These are phyloP conservation scores for Rhyacichthys aspro DNA, from an alignment of 2,797 vertebrate species.

Conservation along the genomic window DNA sequence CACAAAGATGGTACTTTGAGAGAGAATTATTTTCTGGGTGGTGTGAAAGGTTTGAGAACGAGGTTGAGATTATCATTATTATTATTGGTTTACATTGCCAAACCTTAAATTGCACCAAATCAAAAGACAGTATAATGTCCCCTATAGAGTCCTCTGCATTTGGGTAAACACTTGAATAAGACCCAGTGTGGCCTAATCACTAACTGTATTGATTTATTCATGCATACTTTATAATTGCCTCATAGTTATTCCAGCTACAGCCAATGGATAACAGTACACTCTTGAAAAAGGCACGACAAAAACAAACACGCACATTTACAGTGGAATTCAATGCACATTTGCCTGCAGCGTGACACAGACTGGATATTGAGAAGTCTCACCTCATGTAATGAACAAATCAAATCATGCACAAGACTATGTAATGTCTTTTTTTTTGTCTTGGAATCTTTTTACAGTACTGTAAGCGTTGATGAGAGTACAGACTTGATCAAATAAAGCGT, in stretches of 20 bases:
- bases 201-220: slow-evolving; percentile 68
- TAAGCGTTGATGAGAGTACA: slow-evolving; percentile 6
- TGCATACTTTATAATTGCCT: slow-evolving; percentile 73
- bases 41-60: too few relatives aligned
- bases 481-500: slow-evolving; percentile 19
- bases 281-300: slow-evolving; percentile 16
- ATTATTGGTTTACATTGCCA: too few relatives aligned
- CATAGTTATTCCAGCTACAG: slow-evolving; percentile 64
- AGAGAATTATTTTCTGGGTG: too few relatives aligned
- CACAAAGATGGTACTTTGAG: too few relatives aligned
- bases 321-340: slow-evolving; percentile 60
- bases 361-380: slow-evolving; percentile 52
- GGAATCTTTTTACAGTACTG: not conserved
- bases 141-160: too few relatives aligned
- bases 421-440: slow-evolving; percentile 2
- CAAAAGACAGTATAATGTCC: too few relatives aligned
- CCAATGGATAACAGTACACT: slow-evolving; percentile 18
- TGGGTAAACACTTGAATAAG: too few relatives aligned
- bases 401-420: not conserved
- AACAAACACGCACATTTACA: slow-evolving; percentile 38
- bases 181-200: too few relatives aligned
- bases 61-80: too few relatives aligned
- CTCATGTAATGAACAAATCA: slow-evolving; percentile 65
- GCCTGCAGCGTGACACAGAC: slow-evolving; percentile 41
- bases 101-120: too few relatives aligned